phyloP scores from a whole-genome alignment of 2,113 vertebrate genomes.

The Hyperoodon ampullatus region DNA sequence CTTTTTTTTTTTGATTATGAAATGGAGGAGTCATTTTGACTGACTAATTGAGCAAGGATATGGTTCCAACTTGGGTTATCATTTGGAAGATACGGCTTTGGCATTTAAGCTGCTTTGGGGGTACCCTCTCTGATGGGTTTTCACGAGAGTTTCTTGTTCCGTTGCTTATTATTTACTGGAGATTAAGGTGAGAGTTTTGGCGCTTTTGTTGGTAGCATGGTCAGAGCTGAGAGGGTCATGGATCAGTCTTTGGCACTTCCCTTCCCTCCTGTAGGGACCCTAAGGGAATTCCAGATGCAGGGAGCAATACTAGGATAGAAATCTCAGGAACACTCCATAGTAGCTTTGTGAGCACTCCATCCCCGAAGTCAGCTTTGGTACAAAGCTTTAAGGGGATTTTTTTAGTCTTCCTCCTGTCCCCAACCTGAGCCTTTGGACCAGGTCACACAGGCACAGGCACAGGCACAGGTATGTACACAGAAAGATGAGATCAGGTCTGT shows the following conservation, averaged over 20 bases:
- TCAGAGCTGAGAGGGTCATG: neutral
- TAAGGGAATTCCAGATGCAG: neutral
- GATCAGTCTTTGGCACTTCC: rapidly evolving
- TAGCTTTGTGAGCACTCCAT: rapidly evolving
- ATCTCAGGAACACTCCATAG: neutral
- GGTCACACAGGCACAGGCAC: neutral
- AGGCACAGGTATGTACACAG: rapidly evolving
- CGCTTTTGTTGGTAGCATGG: neutral
- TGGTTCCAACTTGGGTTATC: neutral
- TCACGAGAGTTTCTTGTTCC: neutral
- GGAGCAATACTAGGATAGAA: neutral
- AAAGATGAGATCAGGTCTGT: neutral
- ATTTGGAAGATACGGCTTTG: neutral
- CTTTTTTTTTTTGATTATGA: conserved; percentile 49
- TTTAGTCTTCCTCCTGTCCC: neutral
- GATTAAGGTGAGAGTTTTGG: neutral
- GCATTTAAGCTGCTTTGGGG: neutral
- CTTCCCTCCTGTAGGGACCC: rapidly evolving
- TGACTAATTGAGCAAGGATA: neutral
- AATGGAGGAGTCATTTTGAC: neutral
- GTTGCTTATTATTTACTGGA: neutral
- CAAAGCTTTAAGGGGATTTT: neutral
- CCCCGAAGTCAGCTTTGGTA: neutral
- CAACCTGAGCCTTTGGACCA: rapidly evolving
- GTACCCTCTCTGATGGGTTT: neutral